phyloP scores from a whole-genome alignment of 2,113 vertebrate species.

The Erythrocercus mccallii region DNA sequence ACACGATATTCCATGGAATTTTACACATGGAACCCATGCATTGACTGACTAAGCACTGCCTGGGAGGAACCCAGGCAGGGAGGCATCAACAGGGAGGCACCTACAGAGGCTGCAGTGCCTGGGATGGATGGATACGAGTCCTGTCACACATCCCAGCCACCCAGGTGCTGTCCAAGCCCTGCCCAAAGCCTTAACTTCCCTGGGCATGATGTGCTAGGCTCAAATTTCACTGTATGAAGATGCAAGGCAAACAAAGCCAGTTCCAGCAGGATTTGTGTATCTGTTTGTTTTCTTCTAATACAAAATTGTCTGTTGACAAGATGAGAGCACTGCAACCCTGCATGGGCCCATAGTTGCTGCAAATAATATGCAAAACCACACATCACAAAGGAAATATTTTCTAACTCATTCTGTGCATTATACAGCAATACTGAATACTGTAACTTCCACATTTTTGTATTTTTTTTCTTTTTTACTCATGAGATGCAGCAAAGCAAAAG shows the following conservation, averaged over 20 bases:
- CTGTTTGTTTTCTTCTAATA: background rate
- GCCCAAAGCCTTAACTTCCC: background rate
- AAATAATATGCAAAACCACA: background rate
- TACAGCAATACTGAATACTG: fast-evolving
- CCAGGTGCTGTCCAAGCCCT: too few species aligned
- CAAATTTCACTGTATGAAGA: background rate
- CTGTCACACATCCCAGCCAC: too few species aligned
- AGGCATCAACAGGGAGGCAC: fast-evolving
- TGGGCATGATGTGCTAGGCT: background rate
- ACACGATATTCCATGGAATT: fast-evolving
- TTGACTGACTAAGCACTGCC: background rate
- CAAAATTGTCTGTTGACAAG: background rate
- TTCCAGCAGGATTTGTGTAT: background rate
- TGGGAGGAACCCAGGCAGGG: background rate
- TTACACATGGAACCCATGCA: background rate
- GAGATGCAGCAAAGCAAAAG: background rate
- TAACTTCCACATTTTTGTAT: background rate
- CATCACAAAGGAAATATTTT: background rate
- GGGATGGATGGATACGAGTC: background rate
- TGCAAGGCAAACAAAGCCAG: background rate
- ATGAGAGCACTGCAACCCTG: background rate
- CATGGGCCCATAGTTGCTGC: background rate
- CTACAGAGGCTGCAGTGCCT: background rate
- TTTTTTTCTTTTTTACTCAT: background rate
- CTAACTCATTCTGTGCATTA: background rate